Percentiles rank a stretch among this genome's conserved stretches.
These are phyloP conservation scores for Protophormia terraenovae DNA, from an alignment of 2,888 invertebrate genomes.

Conservation along the genomic window DNA sequence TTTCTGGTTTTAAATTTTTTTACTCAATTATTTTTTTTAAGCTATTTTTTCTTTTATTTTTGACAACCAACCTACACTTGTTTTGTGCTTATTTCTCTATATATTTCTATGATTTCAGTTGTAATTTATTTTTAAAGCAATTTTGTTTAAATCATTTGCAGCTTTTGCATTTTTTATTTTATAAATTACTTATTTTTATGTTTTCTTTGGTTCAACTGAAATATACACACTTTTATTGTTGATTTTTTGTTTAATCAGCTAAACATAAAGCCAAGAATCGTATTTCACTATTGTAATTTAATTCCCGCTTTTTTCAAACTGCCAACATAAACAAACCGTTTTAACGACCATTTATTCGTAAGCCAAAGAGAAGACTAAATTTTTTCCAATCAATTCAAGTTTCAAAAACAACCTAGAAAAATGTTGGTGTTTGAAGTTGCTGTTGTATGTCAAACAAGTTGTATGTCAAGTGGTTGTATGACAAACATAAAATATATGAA, in stretches of 20 bases:
- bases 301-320: conserved; percentile 20
- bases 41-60: not conserved
- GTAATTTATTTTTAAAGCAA: not conserved
- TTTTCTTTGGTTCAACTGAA: conserved; percentile 9
- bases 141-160: conserved; percentile 18
- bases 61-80: conserved; percentile 50
- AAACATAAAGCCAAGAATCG: conserved; percentile 11
- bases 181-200: not conserved
- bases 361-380: conserved; percentile 58
- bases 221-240: not conserved
- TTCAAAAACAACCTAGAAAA: conserved; percentile 39
- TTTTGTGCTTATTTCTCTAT: not conserved
- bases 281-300: conserved; percentile 21
- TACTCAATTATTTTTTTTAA: not conserved
- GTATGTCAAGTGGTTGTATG: conserved; percentile 29
- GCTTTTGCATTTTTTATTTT: conserved; percentile 6
- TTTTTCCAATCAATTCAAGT: conserved; percentile 42
- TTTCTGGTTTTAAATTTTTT: not conserved
- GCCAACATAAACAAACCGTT: conserved; percentile 40
- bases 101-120: conserved; percentile 1
- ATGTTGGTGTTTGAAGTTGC: conserved; percentile 48
- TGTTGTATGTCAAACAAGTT: conserved; percentile 20
- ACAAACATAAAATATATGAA: too few relatives aligned
- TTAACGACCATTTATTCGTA: conserved; percentile 47
- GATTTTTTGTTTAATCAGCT: conserved; percentile 42